Evolutionary conservation across 2,797 vertebrate species (phyloP).

Genomic region (Macropus fuliginosus): DNA sequence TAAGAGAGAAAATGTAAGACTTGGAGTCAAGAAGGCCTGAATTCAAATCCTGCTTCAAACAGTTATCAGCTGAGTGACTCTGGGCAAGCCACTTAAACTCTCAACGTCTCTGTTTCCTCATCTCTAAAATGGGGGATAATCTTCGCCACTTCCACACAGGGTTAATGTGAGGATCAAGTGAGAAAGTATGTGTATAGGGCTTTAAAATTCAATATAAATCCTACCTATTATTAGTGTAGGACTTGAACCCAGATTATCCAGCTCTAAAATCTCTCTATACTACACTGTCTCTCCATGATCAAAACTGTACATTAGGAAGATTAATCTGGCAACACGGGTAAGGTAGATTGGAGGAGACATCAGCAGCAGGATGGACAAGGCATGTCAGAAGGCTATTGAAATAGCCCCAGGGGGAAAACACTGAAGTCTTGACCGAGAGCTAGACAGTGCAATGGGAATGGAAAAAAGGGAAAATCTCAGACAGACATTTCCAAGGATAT

Average conservation of each 20-base stretch:
- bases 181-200: not conserved
- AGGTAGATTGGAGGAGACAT: not conserved
- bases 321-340: not conserved
- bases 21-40: not conserved
- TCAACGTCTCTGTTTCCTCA: not conserved
- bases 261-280: not conserved
- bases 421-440: not conserved
- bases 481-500: not conserved
- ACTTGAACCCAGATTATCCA: not conserved
- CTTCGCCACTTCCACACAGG: not conserved
- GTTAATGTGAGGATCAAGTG: not conserved
- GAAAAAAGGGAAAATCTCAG: not conserved
- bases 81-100: not conserved
- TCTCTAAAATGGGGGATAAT: not conserved
- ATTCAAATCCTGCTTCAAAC: not conserved
- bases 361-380: not conserved
- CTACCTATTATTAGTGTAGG: not conserved
- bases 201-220: not conserved
- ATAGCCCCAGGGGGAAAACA: not conserved
- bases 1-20: not conserved
- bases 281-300: not conserved
- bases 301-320: not conserved
- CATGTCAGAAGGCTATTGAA: not conserved
- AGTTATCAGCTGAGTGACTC: not conserved
- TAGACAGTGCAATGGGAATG: not conserved